Conservation (phyloP, 2,888 invertebrate species). For the Plebejus argus region DNA sequence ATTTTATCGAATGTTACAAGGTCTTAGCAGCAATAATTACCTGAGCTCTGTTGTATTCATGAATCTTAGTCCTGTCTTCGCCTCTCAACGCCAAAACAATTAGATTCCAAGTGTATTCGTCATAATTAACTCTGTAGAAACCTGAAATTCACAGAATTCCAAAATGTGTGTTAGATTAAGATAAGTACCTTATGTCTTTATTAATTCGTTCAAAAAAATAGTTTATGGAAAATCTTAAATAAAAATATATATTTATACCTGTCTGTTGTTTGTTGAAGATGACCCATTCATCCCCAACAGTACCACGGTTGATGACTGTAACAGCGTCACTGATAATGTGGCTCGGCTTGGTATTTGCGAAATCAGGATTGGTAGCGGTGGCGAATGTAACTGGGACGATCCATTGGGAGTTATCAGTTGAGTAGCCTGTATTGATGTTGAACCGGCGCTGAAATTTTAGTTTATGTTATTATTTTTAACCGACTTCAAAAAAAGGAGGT, state of each 20-base stretch:
- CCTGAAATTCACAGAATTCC: constrained; percentile 61
- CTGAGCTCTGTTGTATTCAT: constrained; percentile 87
- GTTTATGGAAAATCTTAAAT: neutral
- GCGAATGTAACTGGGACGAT: constrained; percentile 69
- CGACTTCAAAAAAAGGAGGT: too few relatives aligned
- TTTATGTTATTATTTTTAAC: neutral
- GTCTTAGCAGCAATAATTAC: constrained; percentile 51
- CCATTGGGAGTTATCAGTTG: constrained; percentile 56
- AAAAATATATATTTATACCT: constrained; percentile 57
- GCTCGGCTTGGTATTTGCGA: constrained; percentile 66
- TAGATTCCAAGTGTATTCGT: constrained; percentile 78
- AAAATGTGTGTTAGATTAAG: neutral
- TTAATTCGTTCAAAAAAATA: too few relatives aligned
- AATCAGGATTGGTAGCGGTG: constrained; percentile 65
- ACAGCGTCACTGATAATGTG: constrained; percentile 58
- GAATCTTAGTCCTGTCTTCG: constrained; percentile 65
- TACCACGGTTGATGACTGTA: constrained; percentile 56
- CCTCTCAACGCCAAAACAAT: constrained; percentile 68
- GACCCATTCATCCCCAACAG: constrained; percentile 76
- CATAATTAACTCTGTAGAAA: constrained; percentile 86
- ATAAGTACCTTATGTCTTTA: too few relatives aligned
- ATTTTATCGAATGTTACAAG: neutral
- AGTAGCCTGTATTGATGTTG: constrained; percentile 67
- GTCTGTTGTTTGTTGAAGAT: constrained; percentile 82
- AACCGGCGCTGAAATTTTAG: constrained; percentile 68